Conservation (phyloP, 2,797 vertebrate genomes). For the Gymnothorax javanicus region DNA sequence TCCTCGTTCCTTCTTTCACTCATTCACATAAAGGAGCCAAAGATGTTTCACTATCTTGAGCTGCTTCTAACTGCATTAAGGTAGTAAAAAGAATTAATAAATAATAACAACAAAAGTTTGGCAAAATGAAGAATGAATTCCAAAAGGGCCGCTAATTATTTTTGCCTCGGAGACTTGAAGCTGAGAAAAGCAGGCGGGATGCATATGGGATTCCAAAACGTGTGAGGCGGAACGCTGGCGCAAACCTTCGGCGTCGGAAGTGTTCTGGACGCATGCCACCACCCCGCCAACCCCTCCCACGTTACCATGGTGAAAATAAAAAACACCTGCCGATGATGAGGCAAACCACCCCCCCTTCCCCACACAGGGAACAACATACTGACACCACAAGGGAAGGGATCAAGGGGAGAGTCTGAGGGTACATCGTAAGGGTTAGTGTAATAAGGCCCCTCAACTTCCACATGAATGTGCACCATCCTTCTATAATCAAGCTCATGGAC, state of each 20-base stretch:
- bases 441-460: constrained; percentile 33
- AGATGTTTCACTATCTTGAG: background rate
- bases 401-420: background rate
- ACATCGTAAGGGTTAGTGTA: background rate
- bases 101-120: background rate
- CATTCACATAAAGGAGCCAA: background rate
- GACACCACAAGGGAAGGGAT: background rate
- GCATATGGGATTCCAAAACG: background rate
- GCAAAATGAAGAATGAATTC: constrained; percentile 28
- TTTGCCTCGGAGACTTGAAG: constrained; percentile 67
- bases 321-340: constrained; percentile 18
- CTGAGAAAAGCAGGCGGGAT: constrained; percentile 63
- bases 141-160: constrained; percentile 78
- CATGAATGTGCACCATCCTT: constrained; percentile 23
- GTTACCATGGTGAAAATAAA: background rate
- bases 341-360: background rate
- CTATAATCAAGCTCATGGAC: constrained; percentile 15
- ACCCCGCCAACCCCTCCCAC: background rate
- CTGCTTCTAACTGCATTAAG: constrained; percentile 23
- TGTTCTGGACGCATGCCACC: background rate
- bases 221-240: background rate
- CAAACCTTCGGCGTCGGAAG: background rate
- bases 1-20: background rate
- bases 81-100: constrained; percentile 33
- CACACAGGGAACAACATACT: constrained; percentile 12